Conservation (phyloP, 2,113 vertebrate genomes). For the Pao palembangensis region DNA sequence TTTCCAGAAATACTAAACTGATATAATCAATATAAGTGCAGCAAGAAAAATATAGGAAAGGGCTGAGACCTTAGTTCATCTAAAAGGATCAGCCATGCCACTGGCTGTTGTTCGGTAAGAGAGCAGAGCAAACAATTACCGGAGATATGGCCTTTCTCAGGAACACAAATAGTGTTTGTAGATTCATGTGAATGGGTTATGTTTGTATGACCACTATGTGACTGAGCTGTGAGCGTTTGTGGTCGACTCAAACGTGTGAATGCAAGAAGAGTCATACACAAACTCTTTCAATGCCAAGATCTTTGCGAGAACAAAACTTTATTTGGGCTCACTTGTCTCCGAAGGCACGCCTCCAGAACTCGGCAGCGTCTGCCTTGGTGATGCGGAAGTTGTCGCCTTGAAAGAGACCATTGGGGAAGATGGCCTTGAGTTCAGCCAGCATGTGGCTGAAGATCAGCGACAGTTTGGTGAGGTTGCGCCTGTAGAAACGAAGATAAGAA, state of each 20-base stretch:
- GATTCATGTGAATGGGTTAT: not conserved
- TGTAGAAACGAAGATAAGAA: conserved; percentile 48
- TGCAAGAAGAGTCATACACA: not conserved
- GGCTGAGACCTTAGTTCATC: too few relatives aligned
- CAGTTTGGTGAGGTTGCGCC: conserved; percentile 93
- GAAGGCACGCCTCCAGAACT: conserved; percentile 97
- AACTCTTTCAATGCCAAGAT: not conserved
- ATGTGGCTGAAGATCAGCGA: conserved; percentile 99
- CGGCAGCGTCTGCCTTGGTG: conserved; percentile 97
- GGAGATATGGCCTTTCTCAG: too few relatives aligned
- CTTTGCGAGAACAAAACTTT: not conserved
- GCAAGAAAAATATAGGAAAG: too few relatives aligned
- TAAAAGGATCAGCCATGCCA: too few relatives aligned
- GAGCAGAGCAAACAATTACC: too few relatives aligned
- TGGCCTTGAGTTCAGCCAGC: conserved; percentile 96
- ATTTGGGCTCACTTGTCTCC: conserved; percentile 89
- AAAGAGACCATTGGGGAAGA: conserved; percentile 94
- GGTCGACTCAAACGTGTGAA: not conserved
- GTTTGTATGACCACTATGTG: not conserved
- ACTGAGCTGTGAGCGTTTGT: not conserved
- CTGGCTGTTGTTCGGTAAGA: too few relatives aligned
- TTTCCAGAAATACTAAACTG: too few relatives aligned
- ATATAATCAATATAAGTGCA: too few relatives aligned
- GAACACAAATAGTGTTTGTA: not conserved
- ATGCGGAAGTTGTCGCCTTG: conserved; percentile 97